phyloP scores from a whole-genome alignment of 2,797 vertebrate genomes.

The Spinus olivaceus region DNA sequence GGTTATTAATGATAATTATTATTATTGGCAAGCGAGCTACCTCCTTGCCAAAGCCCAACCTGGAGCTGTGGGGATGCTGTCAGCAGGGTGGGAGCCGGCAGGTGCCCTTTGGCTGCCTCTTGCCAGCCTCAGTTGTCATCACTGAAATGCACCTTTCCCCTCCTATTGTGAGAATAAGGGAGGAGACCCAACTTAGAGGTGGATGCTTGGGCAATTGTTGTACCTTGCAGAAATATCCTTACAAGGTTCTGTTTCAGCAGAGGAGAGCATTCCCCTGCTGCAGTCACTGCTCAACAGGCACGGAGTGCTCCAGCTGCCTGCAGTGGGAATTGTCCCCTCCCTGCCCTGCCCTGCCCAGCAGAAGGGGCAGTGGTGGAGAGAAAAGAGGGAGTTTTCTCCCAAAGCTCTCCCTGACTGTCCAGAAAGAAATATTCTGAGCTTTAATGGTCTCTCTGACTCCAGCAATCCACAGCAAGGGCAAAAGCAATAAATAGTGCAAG shows the following conservation, averaged over 20 bases:
- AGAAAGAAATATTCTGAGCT: background rate
- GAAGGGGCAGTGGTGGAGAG: background rate
- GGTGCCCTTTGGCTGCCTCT: background rate
- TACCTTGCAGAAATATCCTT: background rate
- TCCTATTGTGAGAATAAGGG: background rate
- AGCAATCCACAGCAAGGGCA: background rate
- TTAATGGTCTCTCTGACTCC: background rate
- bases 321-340: no score
- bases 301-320: conserved; percentile 44
- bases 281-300: conserved; percentile 41
- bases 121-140: background rate
- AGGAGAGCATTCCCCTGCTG: conserved; percentile 41
- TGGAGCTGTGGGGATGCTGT: background rate
- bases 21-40: background rate
- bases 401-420: background rate
- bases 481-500: conserved; percentile 29
- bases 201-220: background rate
- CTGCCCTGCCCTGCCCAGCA: background rate
- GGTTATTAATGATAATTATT: conserved; percentile 5
- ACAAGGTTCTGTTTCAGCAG: background rate
- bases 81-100: background rate
- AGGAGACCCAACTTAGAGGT: background rate
- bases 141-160: background rate
- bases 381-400: background rate
- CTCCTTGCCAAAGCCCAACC: background rate